Conservation (phyloP, 1,140 invertebrate genomes). For the Bombus turneri region DNA sequence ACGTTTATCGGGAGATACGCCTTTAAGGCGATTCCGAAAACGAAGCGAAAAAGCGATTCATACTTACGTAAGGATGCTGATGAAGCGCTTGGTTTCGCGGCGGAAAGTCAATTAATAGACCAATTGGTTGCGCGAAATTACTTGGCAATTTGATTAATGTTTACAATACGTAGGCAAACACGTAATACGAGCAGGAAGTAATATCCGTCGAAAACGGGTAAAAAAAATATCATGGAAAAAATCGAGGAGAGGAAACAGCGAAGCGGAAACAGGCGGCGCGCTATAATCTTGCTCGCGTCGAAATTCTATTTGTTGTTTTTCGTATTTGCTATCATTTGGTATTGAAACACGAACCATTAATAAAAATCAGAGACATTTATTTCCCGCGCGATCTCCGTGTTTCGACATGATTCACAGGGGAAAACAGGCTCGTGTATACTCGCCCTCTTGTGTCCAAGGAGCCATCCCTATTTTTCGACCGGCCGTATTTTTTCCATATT, state of each 20-base stretch:
- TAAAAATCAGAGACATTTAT: slow-evolving; percentile 44
- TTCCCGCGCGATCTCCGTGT: not conserved
- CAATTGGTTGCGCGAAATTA: not conserved
- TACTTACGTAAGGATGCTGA: not conserved
- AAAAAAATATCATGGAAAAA: not conserved
- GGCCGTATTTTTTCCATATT: not conserved
- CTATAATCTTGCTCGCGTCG: slow-evolving; percentile 36
- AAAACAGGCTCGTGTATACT: not conserved
- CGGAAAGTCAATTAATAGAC: slow-evolving; percentile 10
- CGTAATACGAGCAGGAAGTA: slow-evolving; percentile 9
- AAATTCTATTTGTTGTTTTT: slow-evolving; percentile 42
- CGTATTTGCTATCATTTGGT: slow-evolving; percentile 14
- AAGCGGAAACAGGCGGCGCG: not conserved
- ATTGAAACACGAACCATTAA: slow-evolving; percentile 38
- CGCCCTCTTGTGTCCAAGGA: not conserved
- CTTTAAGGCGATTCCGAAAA: no score
- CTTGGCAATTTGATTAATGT: slow-evolving; percentile 36
- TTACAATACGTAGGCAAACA: slow-evolving; percentile 27
- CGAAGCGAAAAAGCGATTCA: no score
- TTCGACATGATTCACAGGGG: not conserved
- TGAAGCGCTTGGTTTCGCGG: not conserved
- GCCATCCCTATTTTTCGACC: not conserved
- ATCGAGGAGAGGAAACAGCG: not conserved
- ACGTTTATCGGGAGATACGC: no score
- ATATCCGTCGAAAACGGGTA: not conserved